Conservation (phyloP, 2,888 invertebrate species). For the Drosophila acutilabella region DNA sequence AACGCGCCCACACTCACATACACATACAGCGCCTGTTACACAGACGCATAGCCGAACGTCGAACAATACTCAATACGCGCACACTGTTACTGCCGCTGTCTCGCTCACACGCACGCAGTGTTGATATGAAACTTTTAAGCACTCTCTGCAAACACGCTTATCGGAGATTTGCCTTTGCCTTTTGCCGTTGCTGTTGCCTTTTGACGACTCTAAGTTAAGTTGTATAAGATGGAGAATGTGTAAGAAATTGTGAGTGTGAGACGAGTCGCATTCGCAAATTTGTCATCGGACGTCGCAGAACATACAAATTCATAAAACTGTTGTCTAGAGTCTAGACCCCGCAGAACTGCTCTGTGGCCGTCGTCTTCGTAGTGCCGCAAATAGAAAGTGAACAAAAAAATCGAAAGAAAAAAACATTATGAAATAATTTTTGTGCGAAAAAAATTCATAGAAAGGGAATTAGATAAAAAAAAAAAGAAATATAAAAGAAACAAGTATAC, state of each 20-base stretch:
- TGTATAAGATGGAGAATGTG: constrained; percentile 45
- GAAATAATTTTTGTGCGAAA: constrained; percentile 55
- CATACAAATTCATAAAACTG: constrained; percentile 28
- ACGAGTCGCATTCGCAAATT: constrained; percentile 69
- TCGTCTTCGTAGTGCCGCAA: constrained; percentile 29
- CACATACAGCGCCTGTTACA: constrained; percentile 20
- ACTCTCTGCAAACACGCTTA: constrained; percentile 58
- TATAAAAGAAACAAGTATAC: constrained; percentile 4
- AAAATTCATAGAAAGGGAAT: constrained; percentile 17
- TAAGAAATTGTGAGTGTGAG: constrained; percentile 51
- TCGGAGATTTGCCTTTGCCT: constrained; percentile 71
- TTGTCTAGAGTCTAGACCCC: constrained; percentile 40
- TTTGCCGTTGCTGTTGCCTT: constrained; percentile 3
- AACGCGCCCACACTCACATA: constrained; percentile 8
- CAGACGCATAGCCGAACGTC: background rate
- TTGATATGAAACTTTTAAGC: constrained; percentile 19
- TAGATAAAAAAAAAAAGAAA: constrained; percentile 3
- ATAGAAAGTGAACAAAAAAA: constrained; percentile 45
- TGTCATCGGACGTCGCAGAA: constrained; percentile 61
- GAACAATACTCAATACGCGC: constrained; percentile 18
- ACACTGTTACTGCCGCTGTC: constrained; percentile 11
- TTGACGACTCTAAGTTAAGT: constrained; percentile 40
- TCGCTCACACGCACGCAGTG: constrained; percentile 6
- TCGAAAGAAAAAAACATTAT: constrained; percentile 27
- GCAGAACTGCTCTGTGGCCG: constrained; percentile 18